phyloP scores from a whole-genome alignment of 2,797 vertebrate genomes.

The Hydrocynus forskahlii region DNA sequence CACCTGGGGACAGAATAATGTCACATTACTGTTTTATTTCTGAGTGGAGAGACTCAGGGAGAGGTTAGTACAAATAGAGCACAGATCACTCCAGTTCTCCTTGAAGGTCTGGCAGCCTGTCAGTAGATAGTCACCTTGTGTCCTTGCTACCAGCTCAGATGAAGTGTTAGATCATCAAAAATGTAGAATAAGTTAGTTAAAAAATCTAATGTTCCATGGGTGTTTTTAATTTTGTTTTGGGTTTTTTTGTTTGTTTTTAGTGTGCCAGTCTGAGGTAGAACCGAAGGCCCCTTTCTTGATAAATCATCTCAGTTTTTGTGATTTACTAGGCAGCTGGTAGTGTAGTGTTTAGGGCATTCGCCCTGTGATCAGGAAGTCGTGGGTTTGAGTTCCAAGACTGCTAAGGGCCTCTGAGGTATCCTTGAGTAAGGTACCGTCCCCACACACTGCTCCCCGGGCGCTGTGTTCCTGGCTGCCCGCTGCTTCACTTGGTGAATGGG shows the following conservation, averaged over 20 bases:
- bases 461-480: too few relatives aligned
- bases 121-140: conserved; percentile 29
- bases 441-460: too few relatives aligned
- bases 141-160: conserved; percentile 31
- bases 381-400: too few relatives aligned
- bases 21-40: conserved; percentile 41
- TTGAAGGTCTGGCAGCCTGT: conserved; percentile 22
- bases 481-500: too few relatives aligned
- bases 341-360: too few relatives aligned
- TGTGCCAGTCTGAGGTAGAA: neutral
- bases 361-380: too few relatives aligned
- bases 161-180: conserved; percentile 14
- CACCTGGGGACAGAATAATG: conserved; percentile 44
- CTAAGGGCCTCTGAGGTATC: too few relatives aligned
- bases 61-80: conserved; percentile 40
- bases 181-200: conserved; percentile 24
- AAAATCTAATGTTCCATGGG: neutral
- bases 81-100: conserved; percentile 25
- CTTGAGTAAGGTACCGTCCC: too few relatives aligned
- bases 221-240: too few relatives aligned
- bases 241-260: too few relatives aligned
- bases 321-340: too few relatives aligned
- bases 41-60: conserved; percentile 19
- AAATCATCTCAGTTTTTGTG: neutral
- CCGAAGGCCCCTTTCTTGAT: neutral